Base-by-base conservation (phyloP, 1,140 invertebrate species). In the Brachionus plicatilis region DNA sequence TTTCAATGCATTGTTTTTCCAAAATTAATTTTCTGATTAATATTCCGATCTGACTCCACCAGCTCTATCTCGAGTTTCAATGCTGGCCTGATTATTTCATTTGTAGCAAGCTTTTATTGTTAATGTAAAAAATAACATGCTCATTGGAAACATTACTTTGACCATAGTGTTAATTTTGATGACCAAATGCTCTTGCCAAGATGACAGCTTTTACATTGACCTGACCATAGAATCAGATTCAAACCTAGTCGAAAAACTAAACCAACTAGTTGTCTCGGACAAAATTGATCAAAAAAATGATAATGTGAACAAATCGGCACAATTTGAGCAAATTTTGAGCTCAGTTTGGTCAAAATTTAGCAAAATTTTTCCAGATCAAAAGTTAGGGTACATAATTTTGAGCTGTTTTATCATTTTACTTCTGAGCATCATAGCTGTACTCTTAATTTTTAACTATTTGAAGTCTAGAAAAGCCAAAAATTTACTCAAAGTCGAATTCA, bases 11-110 rank as follows among this genome's bases (percentile, higher is more conserved):
- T 72, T 72, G 53, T 60, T 60, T 60, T 20, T 60, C 53, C 29
- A 68, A 29, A 68, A 33, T 33, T 68, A 68, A 68, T 68, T 68
- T 68, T 33, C 66, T 68, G 9, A 68, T 68, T 33, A 68, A 68
- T 33, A 68, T 68, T 68, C 33, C 14, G 66, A 65, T 20, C 27
- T 65, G 17, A 65, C 56, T 65, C 20, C 20, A 68, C 33, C 27
- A 68, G 33, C 27, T 33, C 24, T 6, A 29, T 33, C 66, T 68
- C 29, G 2, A 68, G 66, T 68, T 68, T 68, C 33, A 68, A 68
- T 68, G 66, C 66, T 68, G 66, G 27, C 6, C n/a, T 68, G 27
- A 33, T 33, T 41, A n/a, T 20, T 60, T 60, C 53, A 60, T 60
- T 60, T 60, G 11, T 14, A 53, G 47, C 47, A 3, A 53, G 47